Evolutionary conservation across 2,888 invertebrate genomes (phyloP).

Genomic region (Polydesmus complanatus): DNA sequence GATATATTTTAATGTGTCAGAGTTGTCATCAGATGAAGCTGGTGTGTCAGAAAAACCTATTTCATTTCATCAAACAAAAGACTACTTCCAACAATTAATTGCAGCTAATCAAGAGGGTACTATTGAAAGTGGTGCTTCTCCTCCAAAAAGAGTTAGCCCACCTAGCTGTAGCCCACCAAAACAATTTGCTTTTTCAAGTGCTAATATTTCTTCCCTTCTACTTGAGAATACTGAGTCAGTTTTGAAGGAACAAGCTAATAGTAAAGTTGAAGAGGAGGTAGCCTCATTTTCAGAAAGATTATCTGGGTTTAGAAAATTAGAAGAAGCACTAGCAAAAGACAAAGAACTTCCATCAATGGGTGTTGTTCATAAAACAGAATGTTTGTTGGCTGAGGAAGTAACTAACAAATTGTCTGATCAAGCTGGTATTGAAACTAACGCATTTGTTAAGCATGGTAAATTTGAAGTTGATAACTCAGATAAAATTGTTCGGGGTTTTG

Average conservation of each 20-base stretch:
- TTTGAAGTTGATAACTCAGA: neutral
- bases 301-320: slow-evolving; percentile 16
- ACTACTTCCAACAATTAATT: slow-evolving; percentile 18
- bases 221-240: neutral
- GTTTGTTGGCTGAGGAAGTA: neutral
- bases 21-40: slow-evolving; percentile 22
- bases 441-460: slow-evolving; percentile 1
- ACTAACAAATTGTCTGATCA: neutral
- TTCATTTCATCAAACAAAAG: slow-evolving; percentile 18
- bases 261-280: slow-evolving; percentile 11
- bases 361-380: neutral
- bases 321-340: slow-evolving; percentile 18
- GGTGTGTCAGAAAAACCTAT: slow-evolving; percentile 37
- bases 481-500: neutral
- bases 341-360: slow-evolving; percentile 10
- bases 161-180: slow-evolving; percentile 18
- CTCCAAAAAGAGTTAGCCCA: slow-evolving; percentile 37
- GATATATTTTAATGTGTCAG: neutral
- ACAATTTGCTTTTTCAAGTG: no score
- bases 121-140: slow-evolving; percentile 19
- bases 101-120: neutral
- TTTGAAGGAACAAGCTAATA: neutral
- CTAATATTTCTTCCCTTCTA: neutral
- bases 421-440: neutral
- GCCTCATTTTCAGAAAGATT: slow-evolving; percentile 14